Percentiles rank a stretch among this genome's conserved stretches.
These are phyloP conservation scores for Pipistrellus kuhlii DNA, from an alignment of 2,797 vertebrate species.

Conservation along the genomic window DNA sequence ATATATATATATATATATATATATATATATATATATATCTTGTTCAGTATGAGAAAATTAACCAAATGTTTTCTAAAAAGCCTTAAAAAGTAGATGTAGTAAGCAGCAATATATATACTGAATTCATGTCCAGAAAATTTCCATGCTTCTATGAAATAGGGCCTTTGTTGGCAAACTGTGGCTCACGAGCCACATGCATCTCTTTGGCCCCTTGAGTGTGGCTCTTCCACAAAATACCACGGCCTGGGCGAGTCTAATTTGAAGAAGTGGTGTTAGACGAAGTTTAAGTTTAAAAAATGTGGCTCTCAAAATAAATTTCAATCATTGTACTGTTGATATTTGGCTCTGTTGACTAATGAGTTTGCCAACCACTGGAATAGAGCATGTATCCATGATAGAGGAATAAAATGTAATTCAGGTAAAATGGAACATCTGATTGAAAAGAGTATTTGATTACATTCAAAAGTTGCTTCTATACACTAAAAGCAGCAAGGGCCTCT, in stretches of 20 bases:
- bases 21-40: neutral
- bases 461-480: constrained; percentile 39
- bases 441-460: constrained; percentile 47
- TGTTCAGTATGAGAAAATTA: constrained; percentile 57
- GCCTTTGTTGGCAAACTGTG: no score
- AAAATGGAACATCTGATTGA: constrained; percentile 35
- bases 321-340: no score
- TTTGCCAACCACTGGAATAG: neutral
- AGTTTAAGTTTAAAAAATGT: no score
- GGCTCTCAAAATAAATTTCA: no score
- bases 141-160: constrained; percentile 10
- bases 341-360: no score
- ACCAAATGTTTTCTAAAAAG: constrained; percentile 63
- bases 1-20: no score
- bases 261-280: no score
- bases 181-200: no score
- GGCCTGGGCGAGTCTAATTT: no score
- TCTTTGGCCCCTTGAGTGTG: no score
- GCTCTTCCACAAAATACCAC: no score
- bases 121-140: constrained; percentile 53
- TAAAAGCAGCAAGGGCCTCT: constrained; percentile 47
- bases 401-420: constrained; percentile 44
- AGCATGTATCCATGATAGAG: neutral
- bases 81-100: constrained; percentile 32
- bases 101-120: constrained; percentile 24